Evolutionary conservation across 1,140 invertebrate genomes (phyloP).

Genomic region (Pseudoatta argentina): DNA sequence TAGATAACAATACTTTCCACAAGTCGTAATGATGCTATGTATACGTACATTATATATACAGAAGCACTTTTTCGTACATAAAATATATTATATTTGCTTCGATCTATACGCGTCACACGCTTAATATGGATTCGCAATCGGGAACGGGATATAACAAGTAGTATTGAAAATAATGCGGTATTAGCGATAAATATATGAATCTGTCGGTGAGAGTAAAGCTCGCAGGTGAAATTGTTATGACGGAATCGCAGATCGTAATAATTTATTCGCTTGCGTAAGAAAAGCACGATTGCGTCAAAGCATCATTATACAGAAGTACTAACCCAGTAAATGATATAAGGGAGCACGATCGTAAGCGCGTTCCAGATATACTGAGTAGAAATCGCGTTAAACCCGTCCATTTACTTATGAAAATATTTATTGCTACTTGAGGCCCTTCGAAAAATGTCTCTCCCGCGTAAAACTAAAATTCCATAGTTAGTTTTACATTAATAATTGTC

Average conservation of each 20-base stretch:
- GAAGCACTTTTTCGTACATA: constrained; percentile 58
- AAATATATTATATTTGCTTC: constrained; percentile 43
- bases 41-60: constrained; percentile 57
- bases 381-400: background rate
- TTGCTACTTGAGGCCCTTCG: background rate
- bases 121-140: constrained; percentile 2
- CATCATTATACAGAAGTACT: constrained; percentile 38
- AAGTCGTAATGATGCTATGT: constrained; percentile 29
- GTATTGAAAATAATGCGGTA: constrained; percentile 1
- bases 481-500: constrained; percentile 44
- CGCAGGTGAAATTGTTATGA: constrained; percentile 20
- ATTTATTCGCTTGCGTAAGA: constrained; percentile 49
- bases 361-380: background rate
- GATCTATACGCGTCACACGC: background rate
- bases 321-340: constrained; percentile 14
- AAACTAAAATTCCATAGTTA: constrained; percentile 33
- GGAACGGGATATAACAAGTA: background rate
- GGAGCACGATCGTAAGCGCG: background rate
- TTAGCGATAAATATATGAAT: constrained; percentile 33
- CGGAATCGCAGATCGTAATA: constrained; percentile 36
- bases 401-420: constrained; percentile 3
- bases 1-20: constrained; percentile 23
- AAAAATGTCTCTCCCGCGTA: background rate
- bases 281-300: background rate
- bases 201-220: constrained; percentile 33